These are phyloP conservation scores for Pantherophis guttatus DNA, from an alignment of 2,113 vertebrate species.

Conservation along the genomic window DNA sequence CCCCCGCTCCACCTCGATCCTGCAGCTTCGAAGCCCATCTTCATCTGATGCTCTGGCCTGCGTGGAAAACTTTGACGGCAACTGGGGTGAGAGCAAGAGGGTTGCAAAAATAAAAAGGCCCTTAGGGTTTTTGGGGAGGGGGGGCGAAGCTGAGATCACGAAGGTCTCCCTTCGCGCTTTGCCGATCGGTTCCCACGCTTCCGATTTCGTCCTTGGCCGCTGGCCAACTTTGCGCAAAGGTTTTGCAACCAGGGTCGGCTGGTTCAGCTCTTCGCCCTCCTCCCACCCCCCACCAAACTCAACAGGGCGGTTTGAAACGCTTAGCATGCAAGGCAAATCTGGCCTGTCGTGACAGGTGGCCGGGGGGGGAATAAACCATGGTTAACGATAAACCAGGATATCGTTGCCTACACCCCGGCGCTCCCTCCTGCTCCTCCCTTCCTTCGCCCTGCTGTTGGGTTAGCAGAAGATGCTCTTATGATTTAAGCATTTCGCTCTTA, in stretches of 20 bases:
- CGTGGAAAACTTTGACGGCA: slow-evolving; percentile 35
- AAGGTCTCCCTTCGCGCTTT: not conserved
- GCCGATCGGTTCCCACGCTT: not conserved
- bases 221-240: not conserved
- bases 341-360: not conserved
- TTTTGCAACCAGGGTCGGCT: not conserved
- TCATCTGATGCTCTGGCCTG: slow-evolving; percentile 20
- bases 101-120: not conserved
- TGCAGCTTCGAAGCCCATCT: slow-evolving; percentile 26
- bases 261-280: not conserved
- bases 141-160: not conserved
- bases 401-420: not conserved
- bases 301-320: not conserved
- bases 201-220: too few species aligned
- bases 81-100: slow-evolving; percentile 1
- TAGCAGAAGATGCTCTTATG: not conserved
- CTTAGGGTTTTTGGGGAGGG: not conserved
- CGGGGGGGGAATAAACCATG: not conserved
- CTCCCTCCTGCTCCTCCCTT: not conserved
- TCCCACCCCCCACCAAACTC: not conserved
- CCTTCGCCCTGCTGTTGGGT: not conserved
- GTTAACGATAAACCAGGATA: not conserved
- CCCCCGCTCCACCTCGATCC: not conserved
- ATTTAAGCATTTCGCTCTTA: not conserved
- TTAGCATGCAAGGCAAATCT: not conserved